These are phyloP conservation scores for Aeoliscus strigatus DNA, from an alignment of 2,797 vertebrate species.

Conservation along the genomic window DNA sequence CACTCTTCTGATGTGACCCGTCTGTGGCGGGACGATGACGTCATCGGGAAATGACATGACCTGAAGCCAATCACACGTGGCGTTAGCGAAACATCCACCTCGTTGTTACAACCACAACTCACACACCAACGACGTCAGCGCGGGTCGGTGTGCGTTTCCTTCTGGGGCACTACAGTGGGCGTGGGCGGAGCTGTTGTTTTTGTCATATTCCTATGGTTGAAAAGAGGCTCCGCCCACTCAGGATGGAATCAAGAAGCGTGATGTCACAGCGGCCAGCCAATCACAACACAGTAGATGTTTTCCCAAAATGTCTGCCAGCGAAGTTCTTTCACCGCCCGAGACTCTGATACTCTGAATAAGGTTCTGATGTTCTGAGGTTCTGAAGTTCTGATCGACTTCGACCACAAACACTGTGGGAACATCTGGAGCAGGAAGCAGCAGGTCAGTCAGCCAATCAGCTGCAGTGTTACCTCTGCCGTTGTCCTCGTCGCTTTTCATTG, in stretches of 20 bases:
- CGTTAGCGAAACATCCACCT: background rate
- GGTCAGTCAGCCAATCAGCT: constrained; percentile 58
- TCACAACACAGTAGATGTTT: constrained; percentile 45
- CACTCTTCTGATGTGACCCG: too few species aligned
- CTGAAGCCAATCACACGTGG: too few species aligned
- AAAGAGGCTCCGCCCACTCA: constrained; percentile 14
- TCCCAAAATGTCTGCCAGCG: constrained; percentile 48
- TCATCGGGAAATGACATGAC: too few species aligned
- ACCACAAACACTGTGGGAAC: constrained; percentile 50
- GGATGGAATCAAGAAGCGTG: constrained; percentile 23
- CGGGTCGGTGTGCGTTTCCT: constrained; percentile 22
- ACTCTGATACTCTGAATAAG: background rate
- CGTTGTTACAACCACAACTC: too few species aligned
- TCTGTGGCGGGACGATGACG: too few species aligned
- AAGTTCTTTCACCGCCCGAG: background rate
- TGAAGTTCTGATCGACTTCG: constrained; percentile 6
- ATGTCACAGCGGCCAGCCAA: constrained; percentile 52
- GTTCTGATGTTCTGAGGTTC: background rate
- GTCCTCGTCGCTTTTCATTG: constrained; percentile 80
- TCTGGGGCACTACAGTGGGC: constrained; percentile 18
- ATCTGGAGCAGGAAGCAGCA: constrained; percentile 47
- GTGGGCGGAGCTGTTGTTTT: constrained; percentile 24
- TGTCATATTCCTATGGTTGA: background rate
- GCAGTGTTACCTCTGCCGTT: constrained; percentile 84
- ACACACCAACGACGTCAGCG: too few species aligned